These are phyloP conservation scores for Strigamia transsilvanica DNA, from an alignment of 2,888 invertebrate genomes.

Conservation along the genomic window DNA sequence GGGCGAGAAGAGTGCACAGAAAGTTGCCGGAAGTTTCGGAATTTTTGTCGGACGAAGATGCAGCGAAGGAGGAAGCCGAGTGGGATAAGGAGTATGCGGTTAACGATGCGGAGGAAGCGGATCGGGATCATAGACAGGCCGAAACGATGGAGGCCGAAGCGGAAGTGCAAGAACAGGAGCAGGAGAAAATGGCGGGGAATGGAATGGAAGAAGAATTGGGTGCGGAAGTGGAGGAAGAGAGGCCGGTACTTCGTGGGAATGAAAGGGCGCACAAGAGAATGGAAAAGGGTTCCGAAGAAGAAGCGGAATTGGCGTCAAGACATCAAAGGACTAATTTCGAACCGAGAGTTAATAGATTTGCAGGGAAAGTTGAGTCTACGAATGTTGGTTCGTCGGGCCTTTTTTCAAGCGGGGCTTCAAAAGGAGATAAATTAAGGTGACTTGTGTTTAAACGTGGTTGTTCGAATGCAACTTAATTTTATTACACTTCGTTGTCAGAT, in stretches of 20 bases:
- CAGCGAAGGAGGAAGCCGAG: neutral
- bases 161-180: neutral
- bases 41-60: too few species aligned
- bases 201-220: neutral
- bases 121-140: constrained; percentile 17
- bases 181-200: neutral
- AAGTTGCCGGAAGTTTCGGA: constrained; percentile 32
- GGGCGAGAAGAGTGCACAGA: constrained; percentile 9
- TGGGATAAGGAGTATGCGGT: constrained; percentile 10
- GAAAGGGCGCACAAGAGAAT: neutral
- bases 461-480: neutral
- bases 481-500: neutral
- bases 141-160: neutral
- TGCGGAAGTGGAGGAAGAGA: neutral
- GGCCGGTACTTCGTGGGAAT: neutral
- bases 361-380: neutral
- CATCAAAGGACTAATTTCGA: neutral
- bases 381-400: neutral
- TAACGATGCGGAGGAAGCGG: neutral
- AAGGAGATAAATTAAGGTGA: neutral
- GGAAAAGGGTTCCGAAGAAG: neutral
- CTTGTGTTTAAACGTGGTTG: too few species aligned
- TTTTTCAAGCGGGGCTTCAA: neutral
- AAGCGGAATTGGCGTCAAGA: neutral
- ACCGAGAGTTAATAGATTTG: neutral